Evolutionary conservation across 2,113 vertebrate genomes (phyloP).

Genomic region (Orycteropus afer): DNA sequence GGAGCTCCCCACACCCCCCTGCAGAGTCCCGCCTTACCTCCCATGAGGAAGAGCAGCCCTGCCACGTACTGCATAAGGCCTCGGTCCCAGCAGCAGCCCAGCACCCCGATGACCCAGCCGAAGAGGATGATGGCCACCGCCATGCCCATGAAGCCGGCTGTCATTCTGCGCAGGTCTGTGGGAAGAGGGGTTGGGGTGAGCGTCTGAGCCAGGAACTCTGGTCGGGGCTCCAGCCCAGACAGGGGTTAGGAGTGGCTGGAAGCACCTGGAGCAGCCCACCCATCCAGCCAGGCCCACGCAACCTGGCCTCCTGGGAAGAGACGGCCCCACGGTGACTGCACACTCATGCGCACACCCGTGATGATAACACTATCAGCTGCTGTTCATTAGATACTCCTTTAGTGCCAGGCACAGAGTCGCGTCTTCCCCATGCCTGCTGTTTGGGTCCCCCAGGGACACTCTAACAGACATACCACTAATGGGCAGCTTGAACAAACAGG

Average conservation of each 20-base stretch:
- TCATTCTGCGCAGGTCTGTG: slow-evolving; percentile 97
- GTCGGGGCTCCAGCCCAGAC: accelerated
- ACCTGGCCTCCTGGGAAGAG: not conserved
- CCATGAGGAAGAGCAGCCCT: slow-evolving; percentile 99
- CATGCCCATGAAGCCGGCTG: slow-evolving; percentile 99
- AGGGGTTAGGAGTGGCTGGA: not conserved
- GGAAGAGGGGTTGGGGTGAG: not conserved
- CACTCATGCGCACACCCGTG: accelerated
- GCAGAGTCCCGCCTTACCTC: slow-evolving; percentile 93
- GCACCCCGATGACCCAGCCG: slow-evolving; percentile 96
- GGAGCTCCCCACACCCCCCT: too few species aligned
- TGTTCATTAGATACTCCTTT: not conserved
- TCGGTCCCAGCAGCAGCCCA: slow-evolving; percentile 98
- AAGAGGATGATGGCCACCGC: slow-evolving; percentile 98
- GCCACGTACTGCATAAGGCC: slow-evolving; percentile 99
- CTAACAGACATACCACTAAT: too few species aligned
- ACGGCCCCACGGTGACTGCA: not conserved
- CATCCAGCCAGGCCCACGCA: not conserved
- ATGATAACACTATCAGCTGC: accelerated
- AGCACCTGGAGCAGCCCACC: not conserved
- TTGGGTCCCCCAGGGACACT: too few species aligned
- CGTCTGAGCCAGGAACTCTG: not conserved
- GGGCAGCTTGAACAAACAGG: too few species aligned
- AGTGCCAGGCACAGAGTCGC: not conserved
- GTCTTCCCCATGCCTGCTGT: not conserved